Percentiles rank a stretch among this genome's conserved stretches.
Conservation (phyloP, 2,888 invertebrate genomes). For the Diaphora mendica region DNA sequence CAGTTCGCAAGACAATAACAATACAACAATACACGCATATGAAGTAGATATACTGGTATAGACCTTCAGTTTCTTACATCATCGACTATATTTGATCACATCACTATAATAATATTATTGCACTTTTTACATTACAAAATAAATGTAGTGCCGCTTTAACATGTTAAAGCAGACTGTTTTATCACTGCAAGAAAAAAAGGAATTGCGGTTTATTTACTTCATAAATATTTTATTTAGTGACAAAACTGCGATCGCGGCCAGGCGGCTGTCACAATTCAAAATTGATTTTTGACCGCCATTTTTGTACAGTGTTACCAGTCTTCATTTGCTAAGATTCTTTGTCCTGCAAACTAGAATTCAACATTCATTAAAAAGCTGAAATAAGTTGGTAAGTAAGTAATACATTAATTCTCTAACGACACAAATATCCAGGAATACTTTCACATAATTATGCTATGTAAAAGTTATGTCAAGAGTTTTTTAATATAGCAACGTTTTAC, state of each 20-base stretch:
- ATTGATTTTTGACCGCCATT: conserved; percentile 85
- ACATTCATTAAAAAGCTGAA: neutral
- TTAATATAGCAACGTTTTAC: neutral
- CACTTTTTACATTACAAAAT: conserved; percentile 17
- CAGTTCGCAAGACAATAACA: conserved; percentile 58
- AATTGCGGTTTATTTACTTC: conserved; percentile 52
- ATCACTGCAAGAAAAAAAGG: conserved; percentile 26
- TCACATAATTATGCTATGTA: too few species aligned
- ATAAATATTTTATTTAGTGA: conserved; percentile 54
- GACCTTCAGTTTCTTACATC: conserved; percentile 83
- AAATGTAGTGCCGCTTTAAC: conserved; percentile 22
- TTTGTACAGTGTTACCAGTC: conserved; percentile 26
- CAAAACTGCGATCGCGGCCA: conserved; percentile 43
- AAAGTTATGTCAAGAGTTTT: neutral
- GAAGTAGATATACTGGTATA: conserved; percentile 37
- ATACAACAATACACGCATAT: conserved; percentile 63
- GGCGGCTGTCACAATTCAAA: conserved; percentile 74
- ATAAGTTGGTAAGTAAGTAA: neutral
- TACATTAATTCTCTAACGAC: neutral
- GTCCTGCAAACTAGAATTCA: neutral
- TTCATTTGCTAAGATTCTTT: neutral
- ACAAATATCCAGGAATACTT: neutral
- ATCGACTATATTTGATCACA: conserved; percentile 73
- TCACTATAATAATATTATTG: conserved; percentile 26
- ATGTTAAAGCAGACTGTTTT: conserved; percentile 14